Evolutionary conservation across 2,797 vertebrate species (phyloP), one percentile per base, ranked within the genome.

Genomic region (Pipistrellus pygmaeus): DNA sequence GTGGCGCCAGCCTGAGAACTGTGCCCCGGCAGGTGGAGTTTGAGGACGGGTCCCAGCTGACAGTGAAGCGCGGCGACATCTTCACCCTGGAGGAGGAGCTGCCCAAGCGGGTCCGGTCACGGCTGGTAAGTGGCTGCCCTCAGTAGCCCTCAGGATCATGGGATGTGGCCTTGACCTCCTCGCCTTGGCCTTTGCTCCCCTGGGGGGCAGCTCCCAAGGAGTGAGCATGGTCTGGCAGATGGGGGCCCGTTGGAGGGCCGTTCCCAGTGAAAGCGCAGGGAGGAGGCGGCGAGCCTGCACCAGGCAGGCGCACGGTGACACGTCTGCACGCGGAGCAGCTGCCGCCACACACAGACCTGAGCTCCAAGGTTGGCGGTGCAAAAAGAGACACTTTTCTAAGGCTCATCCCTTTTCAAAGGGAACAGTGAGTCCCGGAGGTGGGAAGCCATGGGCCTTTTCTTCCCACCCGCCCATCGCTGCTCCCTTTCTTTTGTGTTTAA

Each of bases 21-120:
- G 7, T 15, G 1, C 60, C 69, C 44, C 0, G 73, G 30, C 98
- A 99, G 99, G 99, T 99, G 6, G 99, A 99, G 98, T 99, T 99
- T 98, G 99, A 99, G 88, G 99, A 99, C 10, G 98, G 99, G 82
- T 99, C 98, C 72, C 99, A 99, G 97, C 97, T 99, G 35, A 98
- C 99, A 72, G 98, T 99, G 6, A 99, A 99, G 82, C 99, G 99
- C 3, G 98, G 98, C 0, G 99, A 99, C 96, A 98, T 99, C 96
- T 99, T 99, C 94, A 99, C 98, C 35, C 98, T 99, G 97, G 98
- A 99, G 11, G 99, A 99, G 78, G 99, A 99, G 25, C 98, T 99
- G 64, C 99, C 99, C 69, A 99, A 99, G 98, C 99, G 99, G 97
- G 99, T 99, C 69, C 98, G 99, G 95, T 98, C 99, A 66, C 98